Base-by-base conservation (phyloP, 2,797 vertebrate genomes). In the Melopsittacus undulatus region DNA sequence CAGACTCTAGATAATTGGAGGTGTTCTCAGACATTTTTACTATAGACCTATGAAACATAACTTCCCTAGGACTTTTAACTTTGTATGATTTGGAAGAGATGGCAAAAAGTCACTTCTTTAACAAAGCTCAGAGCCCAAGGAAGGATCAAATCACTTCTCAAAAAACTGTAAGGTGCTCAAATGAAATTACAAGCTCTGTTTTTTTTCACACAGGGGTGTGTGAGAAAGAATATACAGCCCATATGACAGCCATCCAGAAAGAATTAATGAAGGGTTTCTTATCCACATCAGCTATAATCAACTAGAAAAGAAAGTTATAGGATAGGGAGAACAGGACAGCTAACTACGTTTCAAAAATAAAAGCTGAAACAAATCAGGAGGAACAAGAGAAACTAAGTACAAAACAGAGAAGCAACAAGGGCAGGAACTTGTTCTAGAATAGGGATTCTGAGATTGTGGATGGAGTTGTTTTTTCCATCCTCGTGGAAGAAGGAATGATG, bases 31-130 rank as follows among this genome's bases (percentile, higher is more conserved):
- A 45, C 6, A 9, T 45, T 70, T 89, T 83, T 67, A 66, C 17
- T 57, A 51, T 27, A 74, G 2, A 7, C 5, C 27, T 61, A 68
- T 1, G 3, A 87, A 79, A 62, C 0, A 0, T 22, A 67, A 38
- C 26, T 14, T 69, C 59, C 12, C 56, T 66, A 74, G 17, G 13
- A 69, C 30, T 45, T 64, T n/a, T 30, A 64, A 72, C 36, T 49
- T 56, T 17, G 24, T 29, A n/a, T 14, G 12, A 79, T 20, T 57
- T 77, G 63, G 23, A 78, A 87, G 42, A 38, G 30, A 62, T 11
- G 36, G 40, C 21, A 63, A 64, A 85, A 75, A 61, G 48, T 21
- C 46, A 77, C 13, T 4, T 46, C 68, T 79, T 63, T 15, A 75
- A 79, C 20, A 69, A 82, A 79, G 13, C n/a, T 6, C 4, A 0